Base-by-base conservation (phyloP, 2,888 invertebrate species). In the Julus scanicus region DNA sequence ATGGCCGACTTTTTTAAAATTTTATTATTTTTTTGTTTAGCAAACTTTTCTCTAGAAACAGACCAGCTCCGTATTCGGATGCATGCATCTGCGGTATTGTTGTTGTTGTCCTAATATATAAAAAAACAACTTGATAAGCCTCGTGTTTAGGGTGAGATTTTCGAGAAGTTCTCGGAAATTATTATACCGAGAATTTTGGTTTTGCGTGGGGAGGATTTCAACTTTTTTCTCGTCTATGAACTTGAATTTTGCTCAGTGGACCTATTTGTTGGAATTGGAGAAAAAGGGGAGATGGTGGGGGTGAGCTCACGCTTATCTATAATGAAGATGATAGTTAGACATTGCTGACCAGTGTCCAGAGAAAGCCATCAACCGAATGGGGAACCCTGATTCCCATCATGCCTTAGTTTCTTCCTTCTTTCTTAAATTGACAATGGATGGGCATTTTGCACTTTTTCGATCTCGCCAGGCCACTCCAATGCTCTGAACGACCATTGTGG, bases 371-470 rank as follows among this genome's bases (percentile, higher is more conserved):
- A 80, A n/a, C 71, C 29, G 71, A 71, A 71, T 71, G 71, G 71
- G 44, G 71, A 71, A 80, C 80, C 29, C 80, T 37, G 80, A 80
- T 80, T 80, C 80, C 80, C 80, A 80, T 80, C 80, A 80, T 80
- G 80, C 80, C 80, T 80, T 29, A 80, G 80, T 80, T 80, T 80
- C 80, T 80, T 37, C 80, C 71, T 71, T 80, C 80, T 80, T 80
- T 80, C 80, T 80, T 37, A 80, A 80, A 80, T 80, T 80, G 80
- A 80, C 80, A 80, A 80, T 80, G 80, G 80, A 80, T 80, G 80
- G 80, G 80, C 80, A 80, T 80, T 80, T 80, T 80, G 80, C 80
- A 80, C 80, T 80, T 80, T 80, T 80, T 80, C 80, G 80, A 80
- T 80, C 80, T 80, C 80, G 80, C 37, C 80, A 80, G 80, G 80